These are phyloP conservation scores for Macroramphosus scolopax DNA, from an alignment of 2,797 vertebrate genomes.

Conservation along the genomic window DNA sequence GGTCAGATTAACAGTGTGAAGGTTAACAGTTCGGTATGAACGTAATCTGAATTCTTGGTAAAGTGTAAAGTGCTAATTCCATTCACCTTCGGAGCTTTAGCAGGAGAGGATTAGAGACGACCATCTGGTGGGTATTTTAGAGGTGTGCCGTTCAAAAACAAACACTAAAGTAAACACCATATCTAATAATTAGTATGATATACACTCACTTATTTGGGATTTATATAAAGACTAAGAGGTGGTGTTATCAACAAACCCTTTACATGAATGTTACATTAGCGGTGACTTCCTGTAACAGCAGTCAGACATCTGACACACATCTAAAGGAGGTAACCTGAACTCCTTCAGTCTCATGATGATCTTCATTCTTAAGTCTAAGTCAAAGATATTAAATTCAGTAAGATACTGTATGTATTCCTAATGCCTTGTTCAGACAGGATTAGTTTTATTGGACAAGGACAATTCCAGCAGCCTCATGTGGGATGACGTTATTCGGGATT, in stretches of 20 bases:
- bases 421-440: slow-evolving; percentile 13
- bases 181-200: background rate
- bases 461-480: slow-evolving; percentile 19
- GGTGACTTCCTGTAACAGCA: background rate
- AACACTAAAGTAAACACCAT: background rate
- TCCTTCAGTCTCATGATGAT: background rate
- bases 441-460: slow-evolving; percentile 22
- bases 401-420: background rate
- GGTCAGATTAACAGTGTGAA: slow-evolving; percentile 24
- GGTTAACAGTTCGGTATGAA: slow-evolving; percentile 44
- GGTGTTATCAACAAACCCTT: slow-evolving; percentile 3
- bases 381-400: background rate
- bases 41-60: slow-evolving; percentile 52
- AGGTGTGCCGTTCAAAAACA: slow-evolving; percentile 27
- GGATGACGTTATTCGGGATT: slow-evolving; percentile 42
- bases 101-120: slow-evolving; percentile 51
- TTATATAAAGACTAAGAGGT: background rate
- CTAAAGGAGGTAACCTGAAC: no score
- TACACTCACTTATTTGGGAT: background rate
- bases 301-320: no score
- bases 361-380: background rate
- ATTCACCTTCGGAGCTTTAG: slow-evolving; percentile 13
- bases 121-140: slow-evolving; percentile 55
- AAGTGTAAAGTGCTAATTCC: slow-evolving; percentile 16
- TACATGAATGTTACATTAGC: background rate